Evolutionary conservation across 2,797 vertebrate species (phyloP), one percentile per base, ranked within the genome.

Genomic region (Enteromius mattozi): DNA sequence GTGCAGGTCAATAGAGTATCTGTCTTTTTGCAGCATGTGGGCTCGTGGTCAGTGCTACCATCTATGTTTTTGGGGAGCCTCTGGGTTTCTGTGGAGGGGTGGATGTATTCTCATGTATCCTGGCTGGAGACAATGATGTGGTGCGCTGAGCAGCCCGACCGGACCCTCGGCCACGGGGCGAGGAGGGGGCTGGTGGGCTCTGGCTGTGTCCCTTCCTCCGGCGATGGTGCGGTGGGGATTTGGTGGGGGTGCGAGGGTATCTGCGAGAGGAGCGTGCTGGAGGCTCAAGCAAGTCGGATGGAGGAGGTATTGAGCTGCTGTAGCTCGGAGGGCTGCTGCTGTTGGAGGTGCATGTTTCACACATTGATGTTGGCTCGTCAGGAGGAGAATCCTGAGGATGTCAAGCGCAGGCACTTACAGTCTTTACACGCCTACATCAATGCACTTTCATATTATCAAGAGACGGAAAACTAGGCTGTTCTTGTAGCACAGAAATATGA

Each of bases 261-360:
- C 93, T 93, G 45, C 92, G 94, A 27, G 94, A 89, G 0, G 94
- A 93, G 1, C 90, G 94, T 9, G 92, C 91, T 6, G 96, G 94
- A 0, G 94, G 91, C 0, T 93, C 94, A 0, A 94, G 92, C 0
- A 95, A 95, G 82, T 94, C 93, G 1, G 93, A 91, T 0, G 93
- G 88, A 0, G 93, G 92, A 0, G 90, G 80, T 0, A 93, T 85
- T 0, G 94, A 91, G 80, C 92, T 90, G 7, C 88, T 90, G 90
- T 96, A 97, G 85, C 89, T 92, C 0, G 96, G 95, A 0, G 93
- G 94, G 78, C 89, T 90, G 13, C 92, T 82, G n/a, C 97, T 96
- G 0, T 94, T 90, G 0, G 93, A 78, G 63, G 93, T 91, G 5
- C 95, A 94, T 42, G 94, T 92, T 72, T 97, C 96, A 0, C 94